A percentile compares a stretch with the other conserved stretches of the same genome.
Conservation (phyloP, 2,888 invertebrate species). For the Brachyptera putata region DNA sequence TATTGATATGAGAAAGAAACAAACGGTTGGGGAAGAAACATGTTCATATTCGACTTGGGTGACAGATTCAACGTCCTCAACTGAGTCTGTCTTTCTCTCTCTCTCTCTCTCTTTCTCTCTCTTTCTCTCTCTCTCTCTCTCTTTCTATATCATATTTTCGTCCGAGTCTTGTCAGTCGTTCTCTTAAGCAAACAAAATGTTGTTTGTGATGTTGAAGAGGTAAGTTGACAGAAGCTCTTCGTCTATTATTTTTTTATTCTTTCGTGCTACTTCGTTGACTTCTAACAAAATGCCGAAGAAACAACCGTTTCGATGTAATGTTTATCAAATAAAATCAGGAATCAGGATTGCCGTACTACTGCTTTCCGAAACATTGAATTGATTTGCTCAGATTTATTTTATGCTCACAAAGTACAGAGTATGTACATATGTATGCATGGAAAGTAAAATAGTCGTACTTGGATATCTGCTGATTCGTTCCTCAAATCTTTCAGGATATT, state of each 20-base stretch:
- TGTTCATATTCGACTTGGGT: background rate
- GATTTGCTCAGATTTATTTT: no score
- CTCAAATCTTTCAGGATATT: no score
- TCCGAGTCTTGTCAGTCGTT: no score
- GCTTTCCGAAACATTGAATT: no score
- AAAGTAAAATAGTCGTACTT: no score
- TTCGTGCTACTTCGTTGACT: background rate
- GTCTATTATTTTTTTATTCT: background rate
- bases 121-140: no score
- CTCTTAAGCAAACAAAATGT: constrained; percentile 4
- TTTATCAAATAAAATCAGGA: background rate
- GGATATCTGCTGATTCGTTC: no score
- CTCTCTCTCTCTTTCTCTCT: no score
- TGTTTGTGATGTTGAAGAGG: constrained; percentile 3
- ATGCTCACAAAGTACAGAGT: no score
- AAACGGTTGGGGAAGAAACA: background rate
- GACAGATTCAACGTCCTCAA: background rate
- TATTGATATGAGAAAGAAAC: background rate
- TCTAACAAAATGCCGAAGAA: background rate
- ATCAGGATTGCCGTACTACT: background rate
- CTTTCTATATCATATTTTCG: no score
- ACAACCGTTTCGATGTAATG: background rate
- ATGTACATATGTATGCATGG: no score
- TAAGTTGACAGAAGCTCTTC: background rate
- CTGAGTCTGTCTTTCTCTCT: no score